Evolutionary conservation across 2,113 vertebrate species (phyloP), one percentile per base, ranked within the genome.

Genomic region (Charina bottae): DNA sequence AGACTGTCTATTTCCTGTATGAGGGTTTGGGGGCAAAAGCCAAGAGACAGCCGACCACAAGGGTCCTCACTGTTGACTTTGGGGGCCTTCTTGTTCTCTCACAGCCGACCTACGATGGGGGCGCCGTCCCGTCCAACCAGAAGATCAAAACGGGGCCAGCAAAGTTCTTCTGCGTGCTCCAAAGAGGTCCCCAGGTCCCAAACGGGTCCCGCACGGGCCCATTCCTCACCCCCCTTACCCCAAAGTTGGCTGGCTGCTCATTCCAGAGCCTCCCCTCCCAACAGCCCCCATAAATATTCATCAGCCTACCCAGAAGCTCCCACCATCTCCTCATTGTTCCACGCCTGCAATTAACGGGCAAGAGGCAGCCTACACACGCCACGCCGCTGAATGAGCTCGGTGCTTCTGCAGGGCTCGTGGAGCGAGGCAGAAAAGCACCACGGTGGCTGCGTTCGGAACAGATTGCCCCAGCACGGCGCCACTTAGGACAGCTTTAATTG

Each of bases 401-500:
- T 26, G 23, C 21, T 90, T 90, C 2, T 0, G 24, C 53, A 6
- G 60, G 91, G 87, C 46, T 4, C 0, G 23, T 17, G 33, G 10
- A 0, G 8, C 42, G 7, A 4, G 83, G 4, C 8, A 23, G 85
- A 49, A 54, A 46, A 33, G 46, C 6, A n/a, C 17, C 10, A 3
- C 5, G 2, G 4, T 12, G 68, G 49, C 12, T 68, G 28, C 12
- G 1, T 33, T 0, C 0, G 9, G 0, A 78, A 60, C 0, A 1
- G 28, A 28, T 49, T 88, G 15, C 12, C n/a, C 33, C 0, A 3
- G 0, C 0, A 0, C 0, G 0, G 42, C 21, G 24, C 72, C 33
- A 37, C 58, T 33, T 17, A 33, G 5, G 4, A 55, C 13, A 4
- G 55, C 88, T 55, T 89, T 85, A 91, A 91, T 83, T 91, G 59